Evolutionary conservation across 2,888 invertebrate genomes (phyloP), one percentile per base, ranked within the genome.

Genomic region (Melitaea athalia): DNA sequence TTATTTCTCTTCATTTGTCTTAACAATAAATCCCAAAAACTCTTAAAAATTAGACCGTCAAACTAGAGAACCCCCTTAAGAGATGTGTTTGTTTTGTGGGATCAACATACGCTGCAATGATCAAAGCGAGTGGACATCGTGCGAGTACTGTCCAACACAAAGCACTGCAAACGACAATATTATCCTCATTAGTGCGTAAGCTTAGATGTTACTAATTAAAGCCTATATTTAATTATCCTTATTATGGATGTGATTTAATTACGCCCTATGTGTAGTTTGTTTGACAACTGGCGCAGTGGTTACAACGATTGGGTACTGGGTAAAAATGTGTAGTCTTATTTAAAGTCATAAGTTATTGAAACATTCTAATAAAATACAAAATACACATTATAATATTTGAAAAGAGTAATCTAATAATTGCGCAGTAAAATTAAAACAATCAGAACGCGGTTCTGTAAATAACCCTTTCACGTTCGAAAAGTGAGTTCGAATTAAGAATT

Each of bases 401-500:
- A 49, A 49, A 49, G 47, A 11, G n/a, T n/a, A n/a, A n/a, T n/a
- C n/a, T n/a, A 57, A 38, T 57, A 15, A 42, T 15, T 10, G 0
- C 14, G 42, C 4, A 42, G 15, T 42, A 57, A 57, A 57, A 42
- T 42, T 8, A 38, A 38, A 57, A 42, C 42, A 57, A 57, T 57
- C 8, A 15, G 15, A 38, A 42, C 5, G 15, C 57, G 42, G 67
- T 59, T 68, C 63, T 50, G 52, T 66, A 85, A 85, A 84, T 83
- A 83, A 81, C 81, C 81, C 79, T 74, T 79, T 80, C 79, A 83
- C 83, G 84, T 84, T 81, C 79, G 78, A 85, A 86, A 57, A 57
- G 83, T 82, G 81, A 81, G 43, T 24, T 33, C n/a, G 62, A 55
- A 50, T 62, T 55, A 33, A 31, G 80, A 89, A 87, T 83, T 86